Base-by-base conservation (phyloP, 2,113 vertebrate species). In the Lepisosteus oculatus region DNA sequence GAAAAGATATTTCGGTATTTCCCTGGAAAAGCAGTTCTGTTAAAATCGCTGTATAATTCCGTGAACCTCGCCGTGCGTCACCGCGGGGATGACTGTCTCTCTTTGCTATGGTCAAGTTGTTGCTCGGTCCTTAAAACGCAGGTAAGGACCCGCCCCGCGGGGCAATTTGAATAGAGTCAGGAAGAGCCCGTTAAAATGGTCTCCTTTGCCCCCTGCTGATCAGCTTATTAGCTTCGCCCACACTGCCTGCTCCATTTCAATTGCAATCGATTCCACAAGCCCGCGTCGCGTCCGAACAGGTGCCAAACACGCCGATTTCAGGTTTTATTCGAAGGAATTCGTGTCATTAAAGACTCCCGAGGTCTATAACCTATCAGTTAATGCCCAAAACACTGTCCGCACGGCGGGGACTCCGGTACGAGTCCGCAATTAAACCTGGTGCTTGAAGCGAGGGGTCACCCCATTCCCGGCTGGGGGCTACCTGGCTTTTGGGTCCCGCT, bases 191-290 rank as follows among this genome's bases (percentile, higher is more conserved):
- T 78, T 77, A 51, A 74, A 88, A 86, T 80, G 86, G 79, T 81
- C 86, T 74, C 85, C 88, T 84, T 87, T 88, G 91, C 89, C 90
- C 90, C 90, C 91, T 93, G 90, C 86, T 77, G 91, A 85, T 90
- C 86, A 87, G 89, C 87, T 84, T 87, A 90, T 88, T 86, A 88
- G 90, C 85, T 77, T 72, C 14, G 80, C 44, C 55, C 75, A 72
- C 71, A 79, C 63, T n/a, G 70, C 77, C 63, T 15, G 70, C 17
- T 77, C 54, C 72, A 72, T 64, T 63, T 65, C 70, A 68, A 71
- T 65, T 68, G 56, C 45, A n/a, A 17, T 51, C 3, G n/a, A 29
- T 65, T 17, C 15, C 57, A 43, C 57, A 73, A 70, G 66, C 65
- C 55, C 45, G 43, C 12, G 45, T 61, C 6, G 69, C 17, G 47